Conservation (phyloP, 1,140 invertebrate genomes). For the Dolichoris vasculosae region DNA sequence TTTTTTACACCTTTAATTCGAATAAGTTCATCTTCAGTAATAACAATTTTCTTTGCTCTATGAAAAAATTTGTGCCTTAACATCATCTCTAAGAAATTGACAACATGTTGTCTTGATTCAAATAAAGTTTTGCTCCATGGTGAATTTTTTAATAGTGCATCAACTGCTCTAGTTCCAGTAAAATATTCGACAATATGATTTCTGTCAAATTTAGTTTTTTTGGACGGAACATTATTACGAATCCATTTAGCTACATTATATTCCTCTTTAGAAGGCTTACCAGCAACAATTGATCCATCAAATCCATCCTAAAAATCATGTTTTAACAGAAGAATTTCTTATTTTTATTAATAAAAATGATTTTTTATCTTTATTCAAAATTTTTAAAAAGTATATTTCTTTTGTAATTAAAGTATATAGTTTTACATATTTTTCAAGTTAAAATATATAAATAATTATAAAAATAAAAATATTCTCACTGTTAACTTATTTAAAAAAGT, state of each 20-base stretch:
- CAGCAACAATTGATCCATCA: constrained; percentile 74
- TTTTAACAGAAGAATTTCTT: neutral
- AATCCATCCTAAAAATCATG: constrained; percentile 75
- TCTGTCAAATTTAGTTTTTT: constrained; percentile 93
- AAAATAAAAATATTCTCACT: neutral
- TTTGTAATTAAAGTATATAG: neutral
- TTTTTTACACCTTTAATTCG: constrained; percentile 79
- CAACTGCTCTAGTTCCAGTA: constrained; percentile 93
- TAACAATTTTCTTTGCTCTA: constrained; percentile 87
- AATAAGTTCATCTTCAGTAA: constrained; percentile 69
- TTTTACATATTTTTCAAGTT: neutral
- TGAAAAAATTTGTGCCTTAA: constrained; percentile 96
- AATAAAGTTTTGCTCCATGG: constrained; percentile 93
- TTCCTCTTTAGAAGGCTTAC: constrained; percentile 92
- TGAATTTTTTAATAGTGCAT: constrained; percentile 89
- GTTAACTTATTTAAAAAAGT: neutral
- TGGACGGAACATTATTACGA: constrained; percentile 91
- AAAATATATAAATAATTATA: neutral
- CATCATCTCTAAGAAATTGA: constrained; percentile 89
- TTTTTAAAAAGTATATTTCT: neutral
- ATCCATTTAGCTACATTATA: constrained; percentile 95
- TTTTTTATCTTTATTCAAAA: no score
- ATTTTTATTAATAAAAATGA: constrained; percentile 8
- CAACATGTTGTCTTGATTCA: constrained; percentile 85
- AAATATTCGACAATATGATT: constrained; percentile 98